These are phyloP conservation scores for Lochmaea crataegi DNA, from an alignment of 2,888 invertebrate species.

Conservation along the genomic window DNA sequence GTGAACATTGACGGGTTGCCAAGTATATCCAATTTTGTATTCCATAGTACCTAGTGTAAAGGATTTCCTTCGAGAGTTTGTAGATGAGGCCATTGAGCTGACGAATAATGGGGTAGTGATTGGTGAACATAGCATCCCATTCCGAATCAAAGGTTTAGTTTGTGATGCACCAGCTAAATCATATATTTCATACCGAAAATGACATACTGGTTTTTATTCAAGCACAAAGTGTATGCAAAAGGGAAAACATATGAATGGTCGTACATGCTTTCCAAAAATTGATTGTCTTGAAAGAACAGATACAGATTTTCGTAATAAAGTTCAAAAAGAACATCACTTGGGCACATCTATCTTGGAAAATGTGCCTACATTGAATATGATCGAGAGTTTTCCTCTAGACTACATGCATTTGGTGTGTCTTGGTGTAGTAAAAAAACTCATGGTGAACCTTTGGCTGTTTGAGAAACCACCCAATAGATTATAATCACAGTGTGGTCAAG, in stretches of 20 bases:
- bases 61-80: constrained; percentile 16
- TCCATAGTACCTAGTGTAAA: constrained; percentile 14
- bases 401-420: constrained; percentile 5
- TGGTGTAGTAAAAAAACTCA: neutral
- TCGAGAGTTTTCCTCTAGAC: neutral
- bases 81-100: constrained; percentile 21
- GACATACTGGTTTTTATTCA: constrained; percentile 24
- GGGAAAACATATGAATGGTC: constrained; percentile 16
- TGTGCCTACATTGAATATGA: constrained; percentile 9
- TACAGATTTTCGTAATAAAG: constrained; percentile 20
- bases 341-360: constrained; percentile 18
- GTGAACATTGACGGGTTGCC: constrained; percentile 21
- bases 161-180: constrained; percentile 28
- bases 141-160: constrained; percentile 17
- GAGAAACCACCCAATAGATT: neutral
- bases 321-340: constrained; percentile 17
- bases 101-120: constrained; percentile 24
- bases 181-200: constrained; percentile 16
- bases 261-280: constrained; percentile 23
- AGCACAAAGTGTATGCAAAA: constrained; percentile 26
- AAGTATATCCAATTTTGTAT: constrained; percentile 21
- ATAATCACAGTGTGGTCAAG: neutral
- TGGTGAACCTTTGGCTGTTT: neutral
- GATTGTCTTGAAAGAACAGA: constrained; percentile 19
- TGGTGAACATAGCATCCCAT: neutral